Conservation (phyloP, 2,888 invertebrate genomes). For the Cataglyphis albicans region DNA sequence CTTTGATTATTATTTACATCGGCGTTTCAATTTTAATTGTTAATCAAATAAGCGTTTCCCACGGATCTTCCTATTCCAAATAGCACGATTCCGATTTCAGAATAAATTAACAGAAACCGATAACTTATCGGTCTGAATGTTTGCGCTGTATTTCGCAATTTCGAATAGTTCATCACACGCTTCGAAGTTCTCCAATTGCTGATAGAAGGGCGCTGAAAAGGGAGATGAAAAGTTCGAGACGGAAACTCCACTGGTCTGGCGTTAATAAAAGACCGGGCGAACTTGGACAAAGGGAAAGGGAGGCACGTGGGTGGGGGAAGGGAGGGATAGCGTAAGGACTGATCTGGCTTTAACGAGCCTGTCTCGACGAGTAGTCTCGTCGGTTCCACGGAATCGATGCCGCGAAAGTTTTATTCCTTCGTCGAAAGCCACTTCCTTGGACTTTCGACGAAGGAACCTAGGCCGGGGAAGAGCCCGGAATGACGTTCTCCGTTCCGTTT, state of each 20-base stretch:
- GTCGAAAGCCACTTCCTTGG: slow-evolving; percentile 62
- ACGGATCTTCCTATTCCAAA: background rate
- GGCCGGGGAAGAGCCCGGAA: slow-evolving; percentile 31
- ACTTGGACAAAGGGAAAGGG: slow-evolving; percentile 11
- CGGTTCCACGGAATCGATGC: slow-evolving; percentile 63
- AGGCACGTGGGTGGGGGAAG: background rate
- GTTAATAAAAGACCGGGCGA: slow-evolving; percentile 62
- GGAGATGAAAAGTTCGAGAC: slow-evolving; percentile 31
- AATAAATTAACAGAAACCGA: background rate
- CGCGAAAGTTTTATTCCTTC: slow-evolving; percentile 68
- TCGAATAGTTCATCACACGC: background rate
- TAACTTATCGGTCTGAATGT: background rate
- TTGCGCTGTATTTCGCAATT: slow-evolving; percentile 3
- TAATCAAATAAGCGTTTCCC: background rate
- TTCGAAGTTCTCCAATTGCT: background rate
- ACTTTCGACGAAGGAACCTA: slow-evolving; percentile 52
- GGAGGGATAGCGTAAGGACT: slow-evolving; percentile 30
- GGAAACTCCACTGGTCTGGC: slow-evolving; percentile 46
- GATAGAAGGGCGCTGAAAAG: background rate
- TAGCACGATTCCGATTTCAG: background rate
- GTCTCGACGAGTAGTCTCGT: slow-evolving; percentile 58
- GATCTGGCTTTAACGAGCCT: slow-evolving; percentile 72
- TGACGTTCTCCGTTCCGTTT: slow-evolving; percentile 21
- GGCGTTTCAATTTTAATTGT: background rate
- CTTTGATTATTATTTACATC: slow-evolving; percentile 5